These are phyloP conservation scores for Lucilia sericata DNA, from an alignment of 1,140 invertebrate species.

Conservation along the genomic window DNA sequence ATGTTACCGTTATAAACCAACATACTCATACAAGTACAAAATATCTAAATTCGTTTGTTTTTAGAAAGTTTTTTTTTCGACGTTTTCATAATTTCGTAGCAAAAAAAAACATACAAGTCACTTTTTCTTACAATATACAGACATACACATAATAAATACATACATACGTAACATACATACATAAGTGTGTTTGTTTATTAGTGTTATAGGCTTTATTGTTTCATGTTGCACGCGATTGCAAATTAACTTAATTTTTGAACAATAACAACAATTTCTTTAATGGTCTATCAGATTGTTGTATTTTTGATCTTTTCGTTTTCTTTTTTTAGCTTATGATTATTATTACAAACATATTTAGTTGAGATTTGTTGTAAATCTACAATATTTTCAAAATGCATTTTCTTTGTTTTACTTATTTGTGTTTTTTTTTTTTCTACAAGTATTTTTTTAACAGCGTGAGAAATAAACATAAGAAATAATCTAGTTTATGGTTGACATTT, in stretches of 20 bases:
- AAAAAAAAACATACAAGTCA: background rate
- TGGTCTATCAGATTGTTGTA: background rate
- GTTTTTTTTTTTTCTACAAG: background rate
- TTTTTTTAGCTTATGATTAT: background rate
- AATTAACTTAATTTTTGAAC: constrained; percentile 48
- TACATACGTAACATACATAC: no score
- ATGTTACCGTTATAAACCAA: background rate
- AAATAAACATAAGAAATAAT: constrained; percentile 40
- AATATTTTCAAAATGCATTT: background rate
- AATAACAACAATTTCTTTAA: constrained; percentile 40
- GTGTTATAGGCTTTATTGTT: constrained; percentile 26
- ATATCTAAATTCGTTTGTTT: background rate
- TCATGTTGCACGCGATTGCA: constrained; percentile 49
- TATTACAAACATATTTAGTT: background rate
- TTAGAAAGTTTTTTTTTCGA: background rate
- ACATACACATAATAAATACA: background rate
- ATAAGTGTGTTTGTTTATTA: background rate
- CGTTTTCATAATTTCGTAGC: no score
- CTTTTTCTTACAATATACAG: background rate
- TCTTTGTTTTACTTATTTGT: no score
- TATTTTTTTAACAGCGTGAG: constrained; percentile 8
- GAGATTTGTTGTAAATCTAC: background rate
- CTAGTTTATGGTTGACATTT: constrained; percentile 34
- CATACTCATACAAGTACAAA: background rate
- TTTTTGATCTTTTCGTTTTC: background rate